Evolutionary conservation across 53 echinoderm and acorn worm species (phyloP), one percentile per base, ranked within the genome.

Genomic region (Zoroaster sp.): DNA sequence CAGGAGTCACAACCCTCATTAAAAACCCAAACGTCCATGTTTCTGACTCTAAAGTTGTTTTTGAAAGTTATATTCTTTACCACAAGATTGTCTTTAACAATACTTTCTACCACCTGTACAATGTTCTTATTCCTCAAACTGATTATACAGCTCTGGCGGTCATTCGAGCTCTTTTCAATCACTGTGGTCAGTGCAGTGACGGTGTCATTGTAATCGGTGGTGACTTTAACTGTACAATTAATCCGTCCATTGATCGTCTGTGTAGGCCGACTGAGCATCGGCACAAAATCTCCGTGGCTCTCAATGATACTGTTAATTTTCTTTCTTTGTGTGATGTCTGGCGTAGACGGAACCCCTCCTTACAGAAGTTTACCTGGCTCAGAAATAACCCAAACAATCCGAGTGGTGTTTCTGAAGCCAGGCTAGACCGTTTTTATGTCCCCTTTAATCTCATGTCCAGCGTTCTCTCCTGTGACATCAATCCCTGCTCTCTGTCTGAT

Each of bases 231-330:
- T 46, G 46, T 6, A 46, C 4, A 46, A 11, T 46, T 31, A 67
- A 73, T 73, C 73, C 73, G 1, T 73, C 38, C 35, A 1, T 73
- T 35, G 73, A 73, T 36, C 87, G 87, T 72, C 71, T 86, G 47
- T 17, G 65, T 54, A 87, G 18, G 59, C 74, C 87, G 28, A 41
- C 72, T 34, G 87, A 87, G 42, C 87, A 75, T 40, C 51, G 75
- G n/a, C 55, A 36, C 59, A 54, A 87, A 74, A 74, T 74, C 6
- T 35, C 87, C 51, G 5, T 55, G 72, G 69, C 71, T 45, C 67
- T 71, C 31, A 45, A 36, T 46, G 35, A 45, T 17, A 21, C 25
- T 71, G 21, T 33, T 41, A 66, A 65, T 54, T 40, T 63, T 28
- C 1, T 40, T 25, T 81, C 44, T 12, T 54, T 81, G 66, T 42